Evolutionary conservation across 2,113 vertebrate species (phyloP), one percentile per base, ranked within the genome.

Genomic region (Barbus barbus): DNA sequence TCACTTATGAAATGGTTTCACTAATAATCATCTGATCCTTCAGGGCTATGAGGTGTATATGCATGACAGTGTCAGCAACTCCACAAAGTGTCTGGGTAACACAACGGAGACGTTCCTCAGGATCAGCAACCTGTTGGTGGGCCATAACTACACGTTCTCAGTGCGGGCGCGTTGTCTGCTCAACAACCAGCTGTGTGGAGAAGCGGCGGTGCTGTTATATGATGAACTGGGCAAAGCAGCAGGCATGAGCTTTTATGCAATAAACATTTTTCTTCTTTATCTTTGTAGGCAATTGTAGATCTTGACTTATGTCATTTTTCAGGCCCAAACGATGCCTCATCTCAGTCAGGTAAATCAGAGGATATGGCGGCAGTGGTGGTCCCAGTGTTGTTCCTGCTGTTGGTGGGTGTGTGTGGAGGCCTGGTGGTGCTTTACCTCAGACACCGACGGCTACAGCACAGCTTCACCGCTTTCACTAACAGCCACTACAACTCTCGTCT

Each of bases 401-500:
- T 99, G 85, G 91, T 99, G 82, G 94, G 92, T 0, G 92, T 97
- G 26, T 97, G 96, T 0, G 90, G 96, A 0, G 96, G 96, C 0
- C 94, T 99, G 0, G 94, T 96, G 83, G 72, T 94, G 44, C 94
- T 99, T 5, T 99, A 98, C 90, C 89, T 95, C 26, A 94, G 97
- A 61, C 98, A 99, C 83, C 93, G 97, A 1, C 90, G 97, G 31
- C 95, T 99, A 44, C 97, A 98, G 92, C 97, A 94, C 93, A 99
- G 96, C 90, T 99, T 99, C 86, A 97, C 95, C 0, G 95, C 97
- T 61, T 99, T 99, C 0, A 96, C 98, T 75, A 99, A 98, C 90
- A 99, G 97, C 88, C 98, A 99, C 93, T 99, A 99, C 91, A 99
- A 96, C 92, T 99, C 98, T 16, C 95, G 98, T 63, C 94, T 99